These are phyloP conservation scores for Syrrhaptes paradoxus DNA, from an alignment of 2,113 vertebrate species.

Conservation along the genomic window DNA sequence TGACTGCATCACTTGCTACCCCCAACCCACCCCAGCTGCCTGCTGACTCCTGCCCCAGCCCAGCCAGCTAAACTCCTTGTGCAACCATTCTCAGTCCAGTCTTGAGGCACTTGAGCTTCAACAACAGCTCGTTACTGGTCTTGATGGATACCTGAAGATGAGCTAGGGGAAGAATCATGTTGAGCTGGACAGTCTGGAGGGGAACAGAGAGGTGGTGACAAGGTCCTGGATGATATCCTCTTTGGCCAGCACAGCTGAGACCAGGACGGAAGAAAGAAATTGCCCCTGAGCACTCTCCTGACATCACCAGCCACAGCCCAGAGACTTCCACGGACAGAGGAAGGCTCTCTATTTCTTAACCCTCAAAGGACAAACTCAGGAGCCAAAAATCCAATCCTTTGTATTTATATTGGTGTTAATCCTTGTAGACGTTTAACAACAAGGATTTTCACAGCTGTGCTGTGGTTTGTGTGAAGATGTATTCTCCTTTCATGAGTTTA, in stretches of 20 bases:
- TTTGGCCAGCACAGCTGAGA: not conserved
- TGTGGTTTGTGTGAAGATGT: not conserved
- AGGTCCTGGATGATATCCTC: not conserved
- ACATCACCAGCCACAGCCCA: not conserved
- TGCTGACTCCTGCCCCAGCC: not conserved
- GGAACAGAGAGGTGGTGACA: not conserved
- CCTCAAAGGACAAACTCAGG: not conserved
- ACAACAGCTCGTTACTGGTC: not conserved
- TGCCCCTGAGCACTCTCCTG: not conserved
- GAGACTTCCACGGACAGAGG: not conserved
- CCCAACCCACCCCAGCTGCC: not conserved
- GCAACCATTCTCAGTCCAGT: not conserved
- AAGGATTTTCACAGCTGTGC: not conserved
- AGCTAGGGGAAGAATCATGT: not conserved
- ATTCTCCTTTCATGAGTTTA: not conserved
- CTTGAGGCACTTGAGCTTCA: accelerated
- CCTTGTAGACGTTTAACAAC: not conserved
- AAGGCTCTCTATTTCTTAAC: not conserved
- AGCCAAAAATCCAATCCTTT: not conserved
- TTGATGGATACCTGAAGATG: not conserved
- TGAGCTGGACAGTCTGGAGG: not conserved
- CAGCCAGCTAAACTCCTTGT: not conserved
- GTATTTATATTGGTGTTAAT: not conserved
- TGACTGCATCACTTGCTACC: not conserved
- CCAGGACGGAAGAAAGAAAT: not conserved